phyloP scores from a whole-genome alignment of 2,888 invertebrate genomes.

The Harmothoe impar region DNA sequence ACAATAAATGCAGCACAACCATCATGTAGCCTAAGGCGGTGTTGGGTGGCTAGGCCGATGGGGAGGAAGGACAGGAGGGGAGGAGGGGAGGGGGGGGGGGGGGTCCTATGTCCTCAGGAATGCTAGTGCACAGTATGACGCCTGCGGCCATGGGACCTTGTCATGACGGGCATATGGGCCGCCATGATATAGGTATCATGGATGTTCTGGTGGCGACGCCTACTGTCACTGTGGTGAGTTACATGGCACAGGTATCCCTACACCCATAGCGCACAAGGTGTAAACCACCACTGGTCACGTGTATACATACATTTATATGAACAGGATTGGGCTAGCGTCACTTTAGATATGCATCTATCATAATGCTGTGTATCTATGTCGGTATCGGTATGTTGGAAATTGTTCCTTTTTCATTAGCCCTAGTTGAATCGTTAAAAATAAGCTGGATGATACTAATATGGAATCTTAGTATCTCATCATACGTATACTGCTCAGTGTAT shows the following conservation, averaged over 20 bases:
- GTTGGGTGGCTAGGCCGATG: background rate
- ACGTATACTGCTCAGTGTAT: too few relatives aligned
- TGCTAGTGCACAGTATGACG: background rate
- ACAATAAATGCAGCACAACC: background rate
- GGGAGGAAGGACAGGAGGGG: background rate
- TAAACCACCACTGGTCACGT: too few relatives aligned
- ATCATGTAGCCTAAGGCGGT: background rate
- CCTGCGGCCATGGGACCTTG: background rate
- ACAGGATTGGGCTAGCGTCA: too few relatives aligned
- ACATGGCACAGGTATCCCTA: background rate
- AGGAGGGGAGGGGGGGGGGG: background rate
- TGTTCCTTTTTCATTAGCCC: too few relatives aligned
- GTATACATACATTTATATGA: too few relatives aligned
- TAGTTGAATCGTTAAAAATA: too few relatives aligned
- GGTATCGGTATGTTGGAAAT: too few relatives aligned
- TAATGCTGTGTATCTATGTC: too few relatives aligned
- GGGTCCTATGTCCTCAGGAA: background rate
- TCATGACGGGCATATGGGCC: background rate
- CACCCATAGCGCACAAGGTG: background rate
- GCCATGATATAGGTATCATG: background rate
- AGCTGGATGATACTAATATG: too few relatives aligned
- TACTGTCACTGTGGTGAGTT: background rate
- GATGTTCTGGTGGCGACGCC: constrained; percentile 20
- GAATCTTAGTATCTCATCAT: too few relatives aligned
- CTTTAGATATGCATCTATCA: too few relatives aligned